Evolutionary conservation across 2,888 invertebrate species (phyloP).

Genomic region (Mythimna ferrago): DNA sequence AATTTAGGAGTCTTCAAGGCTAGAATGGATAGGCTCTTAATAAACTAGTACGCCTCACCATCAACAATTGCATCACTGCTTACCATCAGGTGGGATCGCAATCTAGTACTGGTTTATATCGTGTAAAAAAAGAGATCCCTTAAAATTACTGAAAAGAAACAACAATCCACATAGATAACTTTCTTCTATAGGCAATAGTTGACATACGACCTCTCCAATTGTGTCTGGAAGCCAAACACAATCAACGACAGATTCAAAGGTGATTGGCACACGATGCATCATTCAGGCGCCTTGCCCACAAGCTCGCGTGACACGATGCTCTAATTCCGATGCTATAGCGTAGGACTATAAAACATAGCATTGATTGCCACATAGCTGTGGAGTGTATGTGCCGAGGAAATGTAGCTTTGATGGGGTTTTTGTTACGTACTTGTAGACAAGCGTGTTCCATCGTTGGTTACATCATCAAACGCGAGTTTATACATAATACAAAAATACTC

Average conservation of each 20-base stretch:
- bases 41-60: too few relatives aligned
- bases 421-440: neutral
- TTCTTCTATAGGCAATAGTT: neutral
- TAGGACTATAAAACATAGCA: constrained; percentile 14
- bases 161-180: too few relatives aligned
- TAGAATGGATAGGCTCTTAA: too few relatives aligned
- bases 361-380: constrained; percentile 21
- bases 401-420: neutral
- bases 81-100: too few relatives aligned
- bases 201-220: neutral
- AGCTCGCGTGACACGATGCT: constrained; percentile 13
- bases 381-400: neutral
- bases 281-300: neutral
- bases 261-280: constrained; percentile 31
- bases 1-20: too few relatives aligned
- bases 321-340: constrained; percentile 20
- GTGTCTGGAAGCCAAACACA: neutral
- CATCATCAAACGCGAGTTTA: too few relatives aligned
- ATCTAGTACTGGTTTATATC: too few relatives aligned
- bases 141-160: too few relatives aligned
- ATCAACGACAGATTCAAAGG: neutral
- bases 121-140: too few relatives aligned
- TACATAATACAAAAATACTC: too few relatives aligned
- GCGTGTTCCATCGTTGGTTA: too few relatives aligned
- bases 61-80: too few relatives aligned